Evolutionary conservation across 2,888 invertebrate species (phyloP), one percentile per base, ranked within the genome.

Genomic region (Pseudeuparius sepicola): DNA sequence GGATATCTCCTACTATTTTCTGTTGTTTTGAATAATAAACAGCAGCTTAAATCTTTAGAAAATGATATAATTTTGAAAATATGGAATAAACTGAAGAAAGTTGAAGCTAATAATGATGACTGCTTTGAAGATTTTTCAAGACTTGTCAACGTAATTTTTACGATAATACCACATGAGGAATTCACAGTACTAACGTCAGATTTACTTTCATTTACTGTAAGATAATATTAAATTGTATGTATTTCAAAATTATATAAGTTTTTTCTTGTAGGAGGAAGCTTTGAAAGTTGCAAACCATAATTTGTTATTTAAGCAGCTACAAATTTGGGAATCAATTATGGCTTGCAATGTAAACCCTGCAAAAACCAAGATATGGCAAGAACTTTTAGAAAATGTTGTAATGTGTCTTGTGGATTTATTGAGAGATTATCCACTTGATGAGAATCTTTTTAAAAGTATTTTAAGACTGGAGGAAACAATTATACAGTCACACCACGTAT

Each of bases 91-190:
- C 47, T 44, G 15, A 47, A 48, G 41, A 30, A 18, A 16, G 30
- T 34, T 7, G 36, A 33, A n/a, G n/a, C n/a, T n/a, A n/a, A n/a
- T n/a, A n/a, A n/a, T n/a, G n/a, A n/a, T n/a, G n/a, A n/a, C n/a
- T n/a, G n/a, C n/a, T n/a, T n/a, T 14, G 52, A 56, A 4, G 52
- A 59, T 15, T 55, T 50, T 45, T 47, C 54, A 2, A 55, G 54
- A 39, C 38, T 60, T 20, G 40, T 57, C 7, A 43, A 47, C 7
- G 41, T 58, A 27, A 51, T 60, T 25, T 49, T 56, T 20, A 52
- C 53, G 34, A 48, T 52, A 29, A 51, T 59, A 17, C 44, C 56
- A 4, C 52, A 52, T 35, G 55, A 60, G 14, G 37, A 55, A 18
- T 61, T 60, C 42, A 17, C 37, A 14, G 32, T 31, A 7, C 43